Evolutionary conservation across 1,140 invertebrate species (phyloP), one percentile per base, ranked within the genome.

Genomic region (Batillaria attramentaria): DNA sequence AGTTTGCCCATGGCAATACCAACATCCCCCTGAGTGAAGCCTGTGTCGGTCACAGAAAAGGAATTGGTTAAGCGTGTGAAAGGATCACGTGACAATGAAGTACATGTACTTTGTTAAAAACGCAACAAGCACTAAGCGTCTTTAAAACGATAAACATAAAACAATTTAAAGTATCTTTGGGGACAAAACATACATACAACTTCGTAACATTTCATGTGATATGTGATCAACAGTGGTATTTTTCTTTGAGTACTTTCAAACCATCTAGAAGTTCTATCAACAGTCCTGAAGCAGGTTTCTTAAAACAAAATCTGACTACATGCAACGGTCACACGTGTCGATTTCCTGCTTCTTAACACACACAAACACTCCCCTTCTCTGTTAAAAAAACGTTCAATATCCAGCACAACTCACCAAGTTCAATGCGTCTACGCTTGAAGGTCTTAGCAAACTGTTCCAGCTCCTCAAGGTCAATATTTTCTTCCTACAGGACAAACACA

Each of bases 401-500:
- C 57, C 8, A 66, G 33, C 16, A 66, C 42, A 2, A 89, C 83
- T 84, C 98, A 82, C 99, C 99, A 43, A 99, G 93, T 92, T 99
- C 99, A 91, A 99, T 99, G 80, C 99, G 94, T 75, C 98, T 93
- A 92, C 99, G 98, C 91, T 99, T 99, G 92, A 99, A 99, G 90
- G 98, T 97, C 92, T 99, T 99, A 77, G 99, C 98, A 92, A 99
- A 99, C 76, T 97, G 96, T 92, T 99, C 98, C 82, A 99, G 93
- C 91, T 99, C 98, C 91, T 99, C 98, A 66, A 97, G 97, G 46
- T 97, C 98, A 79, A 90, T 89, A 41, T 85, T 88, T 81, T 91
- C 90, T 78, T 90, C 89, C 84, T 88, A 72, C 35, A n/a, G n/a
- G n/a, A 83, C 70, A 70, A 70, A 81, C n/a, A 79, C 54, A 77